A percentile compares a stretch with the other conserved stretches of the same genome.
phyloP scores from a whole-genome alignment of 2,797 vertebrate genomes.

The Chloroceryle inda region DNA sequence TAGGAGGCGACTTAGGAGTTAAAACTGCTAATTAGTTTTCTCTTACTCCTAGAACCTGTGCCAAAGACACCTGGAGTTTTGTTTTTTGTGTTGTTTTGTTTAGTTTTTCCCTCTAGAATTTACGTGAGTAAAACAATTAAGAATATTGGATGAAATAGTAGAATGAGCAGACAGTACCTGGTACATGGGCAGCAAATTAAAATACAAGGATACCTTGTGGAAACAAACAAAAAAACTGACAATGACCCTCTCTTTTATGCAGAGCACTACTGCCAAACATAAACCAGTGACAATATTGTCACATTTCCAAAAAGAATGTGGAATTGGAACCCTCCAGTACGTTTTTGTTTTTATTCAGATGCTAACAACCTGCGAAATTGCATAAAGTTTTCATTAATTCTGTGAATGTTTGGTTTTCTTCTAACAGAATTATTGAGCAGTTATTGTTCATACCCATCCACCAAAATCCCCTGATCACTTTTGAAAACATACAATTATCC shows the following conservation, averaged over 20 bases:
- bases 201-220: not conserved
- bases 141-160: not conserved
- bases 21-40: not conserved
- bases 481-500: conserved; percentile 10
- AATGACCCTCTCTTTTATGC: not conserved
- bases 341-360: not conserved
- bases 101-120: not conserved
- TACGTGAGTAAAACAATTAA: not conserved
- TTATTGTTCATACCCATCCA: not conserved
- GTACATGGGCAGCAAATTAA: not conserved
- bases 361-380: not conserved
- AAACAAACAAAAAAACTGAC: not conserved
- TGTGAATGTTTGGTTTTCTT: not conserved
- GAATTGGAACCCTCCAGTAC: not conserved
- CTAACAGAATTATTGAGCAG: not conserved
- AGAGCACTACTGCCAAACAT: not conserved
- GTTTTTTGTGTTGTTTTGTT: not conserved
- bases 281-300: not conserved
- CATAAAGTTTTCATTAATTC: conserved; percentile 5
- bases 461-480: not conserved
- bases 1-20: not conserved
- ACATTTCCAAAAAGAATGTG: not conserved
- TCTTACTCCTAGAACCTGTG: not conserved
- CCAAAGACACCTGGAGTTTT: not conserved
- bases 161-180: not conserved